phyloP scores from a whole-genome alignment of 2,113 vertebrate genomes.

The Marmota flaviventris region DNA sequence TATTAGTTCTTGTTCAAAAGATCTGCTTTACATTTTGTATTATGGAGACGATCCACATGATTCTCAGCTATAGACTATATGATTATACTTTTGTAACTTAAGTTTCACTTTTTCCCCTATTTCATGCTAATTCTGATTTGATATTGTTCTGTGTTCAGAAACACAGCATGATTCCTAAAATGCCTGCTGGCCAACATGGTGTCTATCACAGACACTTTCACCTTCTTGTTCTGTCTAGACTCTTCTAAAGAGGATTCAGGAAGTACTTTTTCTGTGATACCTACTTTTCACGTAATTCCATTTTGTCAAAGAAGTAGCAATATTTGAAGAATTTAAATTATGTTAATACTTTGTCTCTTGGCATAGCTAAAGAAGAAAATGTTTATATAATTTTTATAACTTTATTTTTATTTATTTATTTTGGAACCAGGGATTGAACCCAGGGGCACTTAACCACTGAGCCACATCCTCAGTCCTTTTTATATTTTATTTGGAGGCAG shows the following conservation, averaged over 20 bases:
- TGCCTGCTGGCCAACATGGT: neutral
- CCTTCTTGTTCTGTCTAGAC: neutral
- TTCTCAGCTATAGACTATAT: constrained; percentile 15
- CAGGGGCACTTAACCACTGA: too few species aligned
- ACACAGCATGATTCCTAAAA: neutral
- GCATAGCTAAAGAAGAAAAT: neutral
- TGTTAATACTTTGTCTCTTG: neutral
- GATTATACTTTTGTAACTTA: constrained; percentile 26
- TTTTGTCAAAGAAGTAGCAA: neutral
- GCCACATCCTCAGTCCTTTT: too few species aligned
- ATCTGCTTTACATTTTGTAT: neutral
- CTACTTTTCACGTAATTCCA: constrained; percentile 2
- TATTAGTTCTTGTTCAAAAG: constrained; percentile 60
- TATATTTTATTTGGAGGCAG: too few species aligned
- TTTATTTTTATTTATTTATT: neutral
- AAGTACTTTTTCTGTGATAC: neutral
- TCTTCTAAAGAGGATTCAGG: neutral
- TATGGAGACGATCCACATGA: neutral
- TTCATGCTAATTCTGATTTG: neutral
- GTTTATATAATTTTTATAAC: neutral
- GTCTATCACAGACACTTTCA: neutral
- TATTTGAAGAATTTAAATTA: constrained; percentile 31
- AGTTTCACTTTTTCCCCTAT: neutral
- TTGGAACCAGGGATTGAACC: too few species aligned
- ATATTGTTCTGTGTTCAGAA: neutral